A percentile compares a stretch with the other conserved stretches of the same genome.
Conservation (phyloP, 2,888 invertebrate species). For the Hirtodrosophila trivittata region DNA sequence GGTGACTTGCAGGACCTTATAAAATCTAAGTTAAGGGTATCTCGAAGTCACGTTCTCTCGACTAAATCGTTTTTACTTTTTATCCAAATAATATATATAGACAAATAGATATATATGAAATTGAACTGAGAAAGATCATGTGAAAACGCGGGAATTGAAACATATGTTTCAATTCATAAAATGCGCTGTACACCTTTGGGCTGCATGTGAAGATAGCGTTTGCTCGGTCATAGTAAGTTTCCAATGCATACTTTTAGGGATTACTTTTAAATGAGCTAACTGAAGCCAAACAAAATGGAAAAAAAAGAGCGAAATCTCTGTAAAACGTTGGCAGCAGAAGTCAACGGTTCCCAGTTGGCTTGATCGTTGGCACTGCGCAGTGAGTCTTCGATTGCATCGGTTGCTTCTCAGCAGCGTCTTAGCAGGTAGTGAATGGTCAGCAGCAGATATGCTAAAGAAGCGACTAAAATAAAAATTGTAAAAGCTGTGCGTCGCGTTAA, state of each 20-base stretch:
- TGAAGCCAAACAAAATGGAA: not conserved
- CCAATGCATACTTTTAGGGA: constrained; percentile 15
- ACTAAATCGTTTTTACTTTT: too few species aligned
- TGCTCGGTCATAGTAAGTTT: not conserved
- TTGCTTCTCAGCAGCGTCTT: constrained; percentile 3
- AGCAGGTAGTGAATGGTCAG: constrained; percentile 40
- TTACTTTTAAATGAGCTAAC: not conserved
- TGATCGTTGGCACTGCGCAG: constrained; percentile 34
- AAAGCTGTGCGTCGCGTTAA: constrained; percentile 1
- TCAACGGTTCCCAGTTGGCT: constrained; percentile 22
- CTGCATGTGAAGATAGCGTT: too few species aligned
- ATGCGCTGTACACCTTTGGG: too few species aligned
- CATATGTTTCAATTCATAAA: too few species aligned
- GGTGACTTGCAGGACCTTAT: too few species aligned
- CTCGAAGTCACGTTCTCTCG: too few species aligned
- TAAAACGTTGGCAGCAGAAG: constrained; percentile 36
- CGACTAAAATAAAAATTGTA: constrained; percentile 11
- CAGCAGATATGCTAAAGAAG: constrained; percentile 18
- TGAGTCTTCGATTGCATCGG: constrained; percentile 32
- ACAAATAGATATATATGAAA: too few species aligned
- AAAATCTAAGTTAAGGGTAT: too few species aligned
- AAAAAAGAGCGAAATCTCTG: constrained; percentile 7
- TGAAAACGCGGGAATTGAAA: too few species aligned
- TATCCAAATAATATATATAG: too few species aligned
- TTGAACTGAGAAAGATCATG: too few species aligned